Evolutionary conservation across 2,113 vertebrate species (phyloP).

Genomic region (Connochaetes taurinus): DNA sequence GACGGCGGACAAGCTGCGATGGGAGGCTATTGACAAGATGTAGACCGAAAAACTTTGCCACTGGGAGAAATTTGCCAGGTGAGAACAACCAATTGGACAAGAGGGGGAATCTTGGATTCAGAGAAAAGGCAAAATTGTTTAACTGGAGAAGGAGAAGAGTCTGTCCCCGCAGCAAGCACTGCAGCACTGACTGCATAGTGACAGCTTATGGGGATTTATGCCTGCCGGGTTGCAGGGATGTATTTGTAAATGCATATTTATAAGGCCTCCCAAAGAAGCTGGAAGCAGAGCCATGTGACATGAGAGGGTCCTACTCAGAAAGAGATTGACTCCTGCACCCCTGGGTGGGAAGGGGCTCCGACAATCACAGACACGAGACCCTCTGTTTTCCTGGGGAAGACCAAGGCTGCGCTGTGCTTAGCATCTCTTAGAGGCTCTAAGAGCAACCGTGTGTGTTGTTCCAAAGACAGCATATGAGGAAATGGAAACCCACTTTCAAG

Average conservation of each 20-base stretch:
- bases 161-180: fast-evolving
- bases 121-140: neutral
- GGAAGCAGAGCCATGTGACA: neutral
- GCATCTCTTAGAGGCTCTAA: neutral
- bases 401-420: neutral
- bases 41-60: too few species aligned
- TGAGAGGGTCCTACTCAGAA: neutral
- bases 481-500: neutral
- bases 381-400: neutral
- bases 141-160: neutral
- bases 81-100: neutral
- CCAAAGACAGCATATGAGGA: neutral
- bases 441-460: fast-evolving
- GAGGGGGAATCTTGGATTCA: neutral
- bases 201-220: neutral
- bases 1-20: fast-evolving
- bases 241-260: neutral
- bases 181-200: neutral
- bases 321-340: neutral
- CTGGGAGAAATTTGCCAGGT: neutral
- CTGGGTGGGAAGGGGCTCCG: neutral
- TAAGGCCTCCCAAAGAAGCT: neutral
- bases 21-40: neutral
- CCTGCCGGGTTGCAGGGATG: neutral
- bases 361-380: neutral